A percentile compares a stretch with the other conserved stretches of the same genome.
These are phyloP conservation scores for Tokudaia muenninki DNA, from an alignment of 2,797 vertebrate genomes.

Conservation along the genomic window DNA sequence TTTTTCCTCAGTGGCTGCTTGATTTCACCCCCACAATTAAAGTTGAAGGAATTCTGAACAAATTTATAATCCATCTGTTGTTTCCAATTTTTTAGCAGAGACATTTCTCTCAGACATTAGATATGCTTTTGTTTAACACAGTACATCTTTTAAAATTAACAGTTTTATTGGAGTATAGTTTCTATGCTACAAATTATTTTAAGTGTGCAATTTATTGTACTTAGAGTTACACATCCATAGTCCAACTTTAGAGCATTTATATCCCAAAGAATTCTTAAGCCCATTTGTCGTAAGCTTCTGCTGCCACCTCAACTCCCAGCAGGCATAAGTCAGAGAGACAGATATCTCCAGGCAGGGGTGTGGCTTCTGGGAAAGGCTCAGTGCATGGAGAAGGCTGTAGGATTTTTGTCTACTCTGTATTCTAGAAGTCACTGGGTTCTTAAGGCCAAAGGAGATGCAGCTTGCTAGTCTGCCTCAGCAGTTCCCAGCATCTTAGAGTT, in stretches of 20 bases:
- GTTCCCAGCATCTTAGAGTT: neutral
- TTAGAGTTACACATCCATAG: neutral
- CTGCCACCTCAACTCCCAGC: neutral
- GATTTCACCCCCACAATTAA: constrained; percentile 80
- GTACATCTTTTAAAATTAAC: neutral
- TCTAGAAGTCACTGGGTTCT: no score
- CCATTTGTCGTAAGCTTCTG: neutral
- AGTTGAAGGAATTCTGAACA: constrained; percentile 82
- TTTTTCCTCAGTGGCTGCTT: constrained; percentile 75
- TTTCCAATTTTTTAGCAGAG: constrained; percentile 10
- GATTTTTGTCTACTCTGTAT: neutral
- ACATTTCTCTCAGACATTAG: neutral
- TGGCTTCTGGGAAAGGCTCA: neutral
- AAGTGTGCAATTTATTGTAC: neutral
- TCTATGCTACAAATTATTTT: neutral
- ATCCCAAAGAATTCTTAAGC: neutral
- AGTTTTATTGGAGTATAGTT: neutral
- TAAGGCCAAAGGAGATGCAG: neutral
- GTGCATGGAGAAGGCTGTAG: neutral
- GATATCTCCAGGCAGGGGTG: neutral
- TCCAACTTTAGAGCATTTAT: neutral
- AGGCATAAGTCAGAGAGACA: neutral
- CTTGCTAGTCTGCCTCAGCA: neutral
- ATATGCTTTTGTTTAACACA: neutral
- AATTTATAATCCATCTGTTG: constrained; percentile 19